Conservation (phyloP, 2,888 invertebrate genomes). For the Rutpela maculata region DNA sequence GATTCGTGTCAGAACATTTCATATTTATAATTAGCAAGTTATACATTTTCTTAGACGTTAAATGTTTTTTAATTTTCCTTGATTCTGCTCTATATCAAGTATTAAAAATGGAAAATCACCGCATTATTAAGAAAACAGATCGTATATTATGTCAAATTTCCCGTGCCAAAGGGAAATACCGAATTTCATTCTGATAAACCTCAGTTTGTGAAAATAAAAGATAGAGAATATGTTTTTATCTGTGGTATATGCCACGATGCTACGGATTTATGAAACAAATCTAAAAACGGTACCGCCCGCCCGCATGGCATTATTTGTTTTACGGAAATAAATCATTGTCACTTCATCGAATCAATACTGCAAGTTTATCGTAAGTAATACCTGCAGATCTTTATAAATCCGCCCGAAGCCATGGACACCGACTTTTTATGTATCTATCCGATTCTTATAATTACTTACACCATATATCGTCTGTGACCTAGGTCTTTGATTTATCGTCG, state of each 20-base stretch:
- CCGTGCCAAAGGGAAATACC: background rate
- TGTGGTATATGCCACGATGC: background rate
- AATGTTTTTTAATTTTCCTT: too few relatives aligned
- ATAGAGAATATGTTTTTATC: background rate
- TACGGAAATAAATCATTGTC: slow-evolving; percentile 30
- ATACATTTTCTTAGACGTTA: too few relatives aligned
- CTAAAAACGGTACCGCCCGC: slow-evolving; percentile 4
- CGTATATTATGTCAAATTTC: background rate
- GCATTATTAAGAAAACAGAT: background rate
- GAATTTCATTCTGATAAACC: background rate
- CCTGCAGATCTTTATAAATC: slow-evolving; percentile 20
- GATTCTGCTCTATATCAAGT: too few relatives aligned
- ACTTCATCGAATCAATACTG: slow-evolving; percentile 22
- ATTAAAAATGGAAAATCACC: too few relatives aligned
- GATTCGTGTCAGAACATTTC: too few relatives aligned
- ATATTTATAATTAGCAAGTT: too few relatives aligned
- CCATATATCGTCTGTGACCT: slow-evolving; percentile 13
- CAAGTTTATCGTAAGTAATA: slow-evolving; percentile 12
- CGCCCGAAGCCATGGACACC: background rate
- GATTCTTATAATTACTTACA: slow-evolving; percentile 23
- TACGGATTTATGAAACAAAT: background rate
- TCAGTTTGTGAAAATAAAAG: background rate
- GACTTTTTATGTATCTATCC: background rate
- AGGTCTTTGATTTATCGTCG: slow-evolving; percentile 21
- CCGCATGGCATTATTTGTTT: background rate